phyloP scores from a whole-genome alignment of 1,140 invertebrate species.

The Marisa cornuarietis region DNA sequence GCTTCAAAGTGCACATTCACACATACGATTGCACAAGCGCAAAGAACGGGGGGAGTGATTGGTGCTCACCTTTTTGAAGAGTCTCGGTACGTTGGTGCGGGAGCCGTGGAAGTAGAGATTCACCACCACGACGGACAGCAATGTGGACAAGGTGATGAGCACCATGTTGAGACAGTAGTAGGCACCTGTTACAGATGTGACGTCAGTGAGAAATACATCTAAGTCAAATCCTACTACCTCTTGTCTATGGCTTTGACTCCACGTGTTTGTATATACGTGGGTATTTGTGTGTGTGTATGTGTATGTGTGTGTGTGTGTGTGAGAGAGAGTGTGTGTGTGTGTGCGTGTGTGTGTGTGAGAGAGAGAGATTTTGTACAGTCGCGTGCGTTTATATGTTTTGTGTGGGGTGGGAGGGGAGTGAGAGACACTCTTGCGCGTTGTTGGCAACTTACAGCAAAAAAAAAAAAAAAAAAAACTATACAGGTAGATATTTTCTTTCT shows the following conservation, averaged over 20 bases:
- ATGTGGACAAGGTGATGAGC: slow-evolving; percentile 66
- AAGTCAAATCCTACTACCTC: too few species aligned
- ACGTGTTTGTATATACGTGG: not conserved
- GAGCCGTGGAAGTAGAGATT: slow-evolving; percentile 65
- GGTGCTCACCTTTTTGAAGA: slow-evolving; percentile 40
- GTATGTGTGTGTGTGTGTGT: not conserved
- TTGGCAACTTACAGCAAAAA: too few species aligned
- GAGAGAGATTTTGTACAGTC: not conserved
- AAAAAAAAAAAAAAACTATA: too few species aligned
- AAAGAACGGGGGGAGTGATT: not conserved
- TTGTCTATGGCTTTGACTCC: not conserved
- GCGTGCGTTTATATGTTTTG: not conserved
- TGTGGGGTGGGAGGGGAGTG: too few species aligned
- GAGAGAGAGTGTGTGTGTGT: not conserved
- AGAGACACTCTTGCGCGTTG: too few species aligned
- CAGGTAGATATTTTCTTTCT: too few species aligned
- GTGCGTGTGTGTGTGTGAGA: not conserved
- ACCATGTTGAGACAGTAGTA: slow-evolving; percentile 68
- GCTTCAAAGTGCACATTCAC: not conserved
- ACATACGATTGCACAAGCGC: not conserved
- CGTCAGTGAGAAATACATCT: not conserved
- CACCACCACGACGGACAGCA: slow-evolving; percentile 64
- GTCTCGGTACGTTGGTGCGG: slow-evolving; percentile 37
- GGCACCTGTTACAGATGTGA: slow-evolving; percentile 50
- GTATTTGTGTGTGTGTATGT: not conserved